Evolutionary conservation across 1,140 invertebrate genomes (phyloP).

Genomic region (Charaxes varanes): DNA sequence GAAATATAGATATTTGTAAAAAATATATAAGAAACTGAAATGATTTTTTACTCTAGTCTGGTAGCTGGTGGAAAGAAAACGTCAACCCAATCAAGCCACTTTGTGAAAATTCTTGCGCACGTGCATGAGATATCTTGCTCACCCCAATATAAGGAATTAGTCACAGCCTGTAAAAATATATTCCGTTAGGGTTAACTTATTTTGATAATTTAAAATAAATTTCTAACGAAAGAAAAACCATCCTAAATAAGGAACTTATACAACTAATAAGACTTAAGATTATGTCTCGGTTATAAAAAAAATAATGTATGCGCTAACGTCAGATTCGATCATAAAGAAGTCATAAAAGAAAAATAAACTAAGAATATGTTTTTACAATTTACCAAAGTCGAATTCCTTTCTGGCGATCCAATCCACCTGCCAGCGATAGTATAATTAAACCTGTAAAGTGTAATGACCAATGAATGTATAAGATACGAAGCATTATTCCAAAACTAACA

Average conservation of each 20-base stretch:
- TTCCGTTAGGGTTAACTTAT: too few species aligned
- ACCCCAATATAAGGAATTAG: conserved; percentile 49
- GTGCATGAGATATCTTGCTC: conserved; percentile 57
- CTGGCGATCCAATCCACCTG: conserved; percentile 49
- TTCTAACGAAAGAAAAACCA: too few species aligned
- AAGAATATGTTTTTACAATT: conserved; percentile 10
- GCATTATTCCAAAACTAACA: conserved; percentile 20
- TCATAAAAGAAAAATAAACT: too few species aligned
- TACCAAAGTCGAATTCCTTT: conserved; percentile 48
- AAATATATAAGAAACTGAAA: too few species aligned
- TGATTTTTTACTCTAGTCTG: conserved; percentile 43
- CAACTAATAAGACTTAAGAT: too few species aligned
- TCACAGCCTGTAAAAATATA: conserved; percentile 37
- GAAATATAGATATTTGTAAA: too few species aligned
- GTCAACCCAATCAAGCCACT: conserved; percentile 59
- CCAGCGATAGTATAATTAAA: conserved; percentile 57
- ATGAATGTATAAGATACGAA: too few species aligned
- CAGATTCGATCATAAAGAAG: neutral
- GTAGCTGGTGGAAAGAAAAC: conserved; percentile 44
- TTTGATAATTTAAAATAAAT: too few species aligned
- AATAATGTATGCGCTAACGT: neutral
- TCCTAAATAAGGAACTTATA: too few species aligned
- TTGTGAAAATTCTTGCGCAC: conserved; percentile 43
- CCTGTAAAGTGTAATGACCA: too few species aligned
- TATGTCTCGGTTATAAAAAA: too few species aligned